These are phyloP conservation scores for Dolichoris vasculosae DNA, from an alignment of 1,140 invertebrate species.

Conservation along the genomic window DNA sequence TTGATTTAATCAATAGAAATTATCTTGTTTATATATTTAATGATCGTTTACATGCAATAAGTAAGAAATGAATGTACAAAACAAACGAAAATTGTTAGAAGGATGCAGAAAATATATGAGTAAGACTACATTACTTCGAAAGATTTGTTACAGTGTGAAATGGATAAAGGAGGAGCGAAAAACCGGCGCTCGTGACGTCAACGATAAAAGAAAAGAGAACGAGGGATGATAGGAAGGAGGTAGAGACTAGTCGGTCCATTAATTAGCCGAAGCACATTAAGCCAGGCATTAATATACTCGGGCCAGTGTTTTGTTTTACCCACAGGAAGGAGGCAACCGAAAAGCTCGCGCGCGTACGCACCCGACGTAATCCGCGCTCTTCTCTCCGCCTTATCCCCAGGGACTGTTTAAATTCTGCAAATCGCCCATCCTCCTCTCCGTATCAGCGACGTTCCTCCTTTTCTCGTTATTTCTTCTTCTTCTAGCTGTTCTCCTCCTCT, in stretches of 20 bases:
- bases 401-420: constrained; percentile 74
- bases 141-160: constrained; percentile 45
- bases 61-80: neutral
- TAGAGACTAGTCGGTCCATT: constrained; percentile 72
- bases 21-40: neutral
- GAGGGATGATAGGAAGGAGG: neutral
- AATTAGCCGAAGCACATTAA: constrained; percentile 75
- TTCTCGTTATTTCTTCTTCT: constrained; percentile 18
- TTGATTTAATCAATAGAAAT: no score
- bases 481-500: constrained; percentile 7
- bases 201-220: constrained; percentile 46
- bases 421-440: constrained; percentile 59
- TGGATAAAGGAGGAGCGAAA: constrained; percentile 43
- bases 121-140: constrained; percentile 11
- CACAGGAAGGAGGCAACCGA: constrained; percentile 68
- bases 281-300: constrained; percentile 75
- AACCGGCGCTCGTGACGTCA: constrained; percentile 44
- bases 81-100: constrained; percentile 36
- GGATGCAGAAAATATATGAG: neutral
- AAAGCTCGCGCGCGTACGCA: constrained; percentile 48
- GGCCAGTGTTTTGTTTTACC: constrained; percentile 74
- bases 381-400: constrained; percentile 65
- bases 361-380: constrained; percentile 65
- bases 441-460: constrained; percentile 24
- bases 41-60: neutral